Base-by-base conservation (phyloP, 2,113 vertebrate species). In the Tylochromis polylepis region DNA sequence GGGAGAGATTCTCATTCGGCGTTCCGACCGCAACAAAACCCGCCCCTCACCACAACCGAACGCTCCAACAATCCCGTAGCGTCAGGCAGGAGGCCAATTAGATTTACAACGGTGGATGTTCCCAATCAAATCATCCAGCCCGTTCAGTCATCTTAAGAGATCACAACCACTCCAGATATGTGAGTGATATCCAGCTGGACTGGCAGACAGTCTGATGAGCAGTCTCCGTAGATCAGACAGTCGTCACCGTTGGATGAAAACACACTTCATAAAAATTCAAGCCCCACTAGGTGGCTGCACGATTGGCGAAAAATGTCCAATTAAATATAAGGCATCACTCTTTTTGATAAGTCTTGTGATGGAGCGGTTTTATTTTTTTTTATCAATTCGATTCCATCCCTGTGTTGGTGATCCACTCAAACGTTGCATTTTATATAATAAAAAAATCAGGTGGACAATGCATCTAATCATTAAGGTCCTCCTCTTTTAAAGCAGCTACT, bases 121-220 rank as follows among this genome's bases (percentile, higher is more conserved):
- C 79, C 79, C 49, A 27, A 65, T 89, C 46, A 22, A 86, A 86
- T 70, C 59, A 55, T 77, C 41, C 22, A 18, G 53, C 57, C 29
- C 20, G 10, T 79, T 89, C 72, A 55, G 80, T 83, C 83, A 46
- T 78, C 84, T 77, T 8, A 29, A 67, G 57, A 85, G 59, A 70
- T 84, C 85, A 31, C 57, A 84, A 31, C 81, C 85, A 79, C 15
- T 62, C 31, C 79, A 9, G 38, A 34, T 11, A 22, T 22, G 67
- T 49, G 90, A 62, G 49, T 82, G 87, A 91, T 53, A 67, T 79
- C 83, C 92, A 94, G 90, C 89, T 88, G 91, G 87, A 90, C 86
- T 24, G 88, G 81, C 90, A 91, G 88, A 88, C 81, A 84, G 79
- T 85, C 56, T 41, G 87, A 80, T 53, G 80, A 88, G 85, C 75